Evolutionary conservation across 2,888 invertebrate species (phyloP).

Genomic region (Stenotaenia linearis): DNA sequence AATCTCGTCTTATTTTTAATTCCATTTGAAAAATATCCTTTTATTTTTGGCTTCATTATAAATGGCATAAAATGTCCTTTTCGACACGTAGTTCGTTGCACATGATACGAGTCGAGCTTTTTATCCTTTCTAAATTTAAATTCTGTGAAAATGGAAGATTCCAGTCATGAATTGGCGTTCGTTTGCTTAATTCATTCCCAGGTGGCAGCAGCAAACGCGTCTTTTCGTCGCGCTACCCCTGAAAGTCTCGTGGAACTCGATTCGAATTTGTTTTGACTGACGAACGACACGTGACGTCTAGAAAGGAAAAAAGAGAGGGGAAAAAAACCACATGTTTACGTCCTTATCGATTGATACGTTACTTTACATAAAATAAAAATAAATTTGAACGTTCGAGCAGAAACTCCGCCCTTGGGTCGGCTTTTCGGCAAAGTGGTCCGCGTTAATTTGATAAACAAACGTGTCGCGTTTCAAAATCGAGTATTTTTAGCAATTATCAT

Average conservation of each 20-base stretch:
- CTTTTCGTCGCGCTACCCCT: background rate
- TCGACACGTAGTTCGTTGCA: too few species aligned
- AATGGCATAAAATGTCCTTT: too few species aligned
- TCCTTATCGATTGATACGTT: too few species aligned
- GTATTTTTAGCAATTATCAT: conserved; percentile 7
- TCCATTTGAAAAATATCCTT: background rate
- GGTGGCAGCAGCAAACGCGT: background rate
- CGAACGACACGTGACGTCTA: background rate
- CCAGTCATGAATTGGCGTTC: background rate
- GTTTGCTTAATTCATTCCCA: background rate
- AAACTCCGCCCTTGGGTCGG: background rate
- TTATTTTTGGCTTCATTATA: background rate
- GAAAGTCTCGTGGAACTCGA: background rate
- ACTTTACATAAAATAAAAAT: too few species aligned
- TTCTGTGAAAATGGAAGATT: background rate
- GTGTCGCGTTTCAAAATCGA: background rate
- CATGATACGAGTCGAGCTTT: background rate
- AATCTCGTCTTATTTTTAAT: background rate
- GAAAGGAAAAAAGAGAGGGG: background rate
- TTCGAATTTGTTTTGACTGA: background rate
- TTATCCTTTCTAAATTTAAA: background rate
- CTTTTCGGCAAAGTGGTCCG: background rate
- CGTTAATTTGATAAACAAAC: background rate
- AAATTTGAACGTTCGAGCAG: too few species aligned
- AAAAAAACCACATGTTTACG: too few species aligned